Base-by-base conservation (phyloP, 1,140 invertebrate species). In the Sarcophaga bullata region DNA sequence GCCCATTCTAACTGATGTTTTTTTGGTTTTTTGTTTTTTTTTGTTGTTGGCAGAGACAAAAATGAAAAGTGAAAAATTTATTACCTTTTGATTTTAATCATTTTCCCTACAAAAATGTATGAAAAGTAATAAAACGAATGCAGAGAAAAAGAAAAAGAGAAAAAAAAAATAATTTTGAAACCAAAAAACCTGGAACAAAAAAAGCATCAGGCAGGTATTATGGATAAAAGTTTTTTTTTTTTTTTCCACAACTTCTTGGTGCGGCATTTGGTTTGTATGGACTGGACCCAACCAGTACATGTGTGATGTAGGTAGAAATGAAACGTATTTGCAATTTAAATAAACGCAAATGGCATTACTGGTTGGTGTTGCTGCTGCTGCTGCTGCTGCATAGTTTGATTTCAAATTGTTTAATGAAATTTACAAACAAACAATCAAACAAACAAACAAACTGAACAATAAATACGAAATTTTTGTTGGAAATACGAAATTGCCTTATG, bases 61-160 rank as follows among this genome's bases (percentile, higher is more conserved):
- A 78, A 78, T 17, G 49, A 78, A 78, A 78, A 50, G 48, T 78
- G 75, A 78, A 78, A 78, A 78, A 78, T 78, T 78, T 78, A 78
- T 78, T 78, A 78, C 75, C 19, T 78, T 78, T 78, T 78, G 75
- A 78, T 78, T 78, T 78, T 78, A 78, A 78, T 78, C 75, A 78
- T 52, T 78, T 78, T 78, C 9, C 48, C 75, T 78, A n/a, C 54
- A 58, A 68, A 50, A 50, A 78, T 78, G 19, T 78, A 78, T 50
- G 75, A 78, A 78, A 78, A 78, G 62, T 68, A 68, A 68, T 68
- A 68, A 68, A 68, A 68, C 25, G 25, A 37, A 37, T 37, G 62
- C n/a, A 10, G 2, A 10, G 6, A 68, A 68, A 68, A 68, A 8
- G n/a, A 68, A 25, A 10, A 37, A 37, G 1, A 37, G 8, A 19